Conservation (phyloP, 2,888 invertebrate species). For the Apodemia mormo region DNA sequence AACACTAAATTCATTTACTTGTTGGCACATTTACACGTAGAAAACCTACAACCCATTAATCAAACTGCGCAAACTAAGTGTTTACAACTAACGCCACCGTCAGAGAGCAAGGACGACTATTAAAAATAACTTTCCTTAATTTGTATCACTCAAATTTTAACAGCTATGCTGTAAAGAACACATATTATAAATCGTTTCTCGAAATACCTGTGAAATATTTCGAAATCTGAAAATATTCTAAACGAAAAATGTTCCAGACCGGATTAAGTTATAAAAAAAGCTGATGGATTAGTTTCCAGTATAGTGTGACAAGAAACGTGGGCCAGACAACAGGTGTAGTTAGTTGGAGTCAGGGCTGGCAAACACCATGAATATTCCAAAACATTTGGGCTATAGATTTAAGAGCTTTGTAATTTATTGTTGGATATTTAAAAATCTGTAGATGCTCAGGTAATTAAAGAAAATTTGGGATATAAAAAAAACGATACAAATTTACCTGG, state of each 20-base stretch:
- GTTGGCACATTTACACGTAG: slow-evolving; percentile 18
- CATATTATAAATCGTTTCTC: slow-evolving; percentile 6
- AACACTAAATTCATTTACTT: slow-evolving; percentile 4
- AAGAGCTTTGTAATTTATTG: too few relatives aligned
- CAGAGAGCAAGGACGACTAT: not conserved
- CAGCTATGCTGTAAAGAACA: slow-evolving; percentile 7
- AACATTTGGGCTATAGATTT: not conserved
- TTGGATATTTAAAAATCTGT: too few relatives aligned
- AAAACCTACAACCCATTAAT: slow-evolving; percentile 7
- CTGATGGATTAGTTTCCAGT: slow-evolving; percentile 13
- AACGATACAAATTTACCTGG: too few relatives aligned
- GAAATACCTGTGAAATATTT: slow-evolving; percentile 14
- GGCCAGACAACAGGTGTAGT: slow-evolving; percentile 14
- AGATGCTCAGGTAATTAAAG: too few relatives aligned
- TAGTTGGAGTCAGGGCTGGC: slow-evolving; percentile 1
- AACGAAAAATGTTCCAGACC: slow-evolving; percentile 17
- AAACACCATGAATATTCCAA: not conserved
- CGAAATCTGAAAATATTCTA: slow-evolving; percentile 11
- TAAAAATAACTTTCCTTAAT: slow-evolving; percentile 17
- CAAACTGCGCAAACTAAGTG: slow-evolving; percentile 1
- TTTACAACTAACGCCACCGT: slow-evolving; percentile 3
- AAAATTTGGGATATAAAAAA: too few relatives aligned
- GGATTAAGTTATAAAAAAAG: slow-evolving; percentile 15
- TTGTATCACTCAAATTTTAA: slow-evolving; percentile 16
- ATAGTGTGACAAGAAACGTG: slow-evolving; percentile 9